Base-by-base conservation (phyloP, 2,113 vertebrate species). In the Arizona elegans region DNA sequence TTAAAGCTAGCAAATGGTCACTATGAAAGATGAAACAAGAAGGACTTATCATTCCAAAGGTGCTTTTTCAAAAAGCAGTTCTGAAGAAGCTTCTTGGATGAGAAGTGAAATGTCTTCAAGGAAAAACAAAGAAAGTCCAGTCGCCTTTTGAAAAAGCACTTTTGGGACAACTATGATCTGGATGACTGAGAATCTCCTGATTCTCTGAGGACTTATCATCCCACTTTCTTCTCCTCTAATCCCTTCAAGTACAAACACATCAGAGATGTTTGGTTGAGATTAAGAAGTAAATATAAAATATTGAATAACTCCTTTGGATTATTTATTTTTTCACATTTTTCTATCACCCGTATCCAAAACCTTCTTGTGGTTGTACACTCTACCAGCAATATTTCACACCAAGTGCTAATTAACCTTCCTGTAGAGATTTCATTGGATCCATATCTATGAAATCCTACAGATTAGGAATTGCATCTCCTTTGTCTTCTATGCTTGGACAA, bases 401-500 rank as follows among this genome's bases (percentile, higher is more conserved):
- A 81, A 81, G 75, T 43, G 33, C 8, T 43, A 91, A 81, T 17
- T 33, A 53, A 24, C 12, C 8, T 7, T 13, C 89, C 21, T 43
- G 26, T 43, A 56, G 8, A 26, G 23, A 26, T 53, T 91, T 38
- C 65, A 81, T 53, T 43, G 75, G 50, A 52, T 53, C 81, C 12
- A 0, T 23, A 56, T 86, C 81, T 52, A 87, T 50, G 26, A 59
- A 86, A 91, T 56, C 38, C 47, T 47, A 29, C 6, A 56, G 62
- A 85, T n/a, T 88, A n/a, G 26, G 29, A 52, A 65, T 87, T 33
- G 11, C 0, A 55, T 89, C 93, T 54, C 47, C 43, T 94, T 93
- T 89, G 50, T 70, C 94, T 94, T 10, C 54, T 87, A 8, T 9
- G 59, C 85, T 90, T 52, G 8, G 92, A 52, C 70, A 92, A 92